These are phyloP conservation scores for Thunnus maccoyii DNA, from an alignment of 2,113 vertebrate species.

Conservation along the genomic window DNA sequence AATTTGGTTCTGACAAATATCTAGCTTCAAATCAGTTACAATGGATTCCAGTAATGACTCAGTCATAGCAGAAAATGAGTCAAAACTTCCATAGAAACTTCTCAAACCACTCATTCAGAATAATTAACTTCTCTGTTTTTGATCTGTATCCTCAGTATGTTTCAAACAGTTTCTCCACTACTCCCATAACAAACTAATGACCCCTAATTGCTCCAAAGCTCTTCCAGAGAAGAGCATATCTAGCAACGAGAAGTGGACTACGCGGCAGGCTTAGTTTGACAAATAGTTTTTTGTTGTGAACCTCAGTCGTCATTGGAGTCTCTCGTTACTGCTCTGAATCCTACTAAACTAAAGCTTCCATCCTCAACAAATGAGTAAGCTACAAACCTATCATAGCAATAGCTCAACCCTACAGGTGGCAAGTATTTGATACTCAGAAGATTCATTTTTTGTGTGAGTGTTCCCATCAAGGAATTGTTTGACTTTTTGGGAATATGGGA, in stretches of 20 bases:
- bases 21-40: not conserved
- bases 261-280: no score
- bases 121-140: not conserved
- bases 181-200: not conserved
- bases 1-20: not conserved
- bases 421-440: not conserved
- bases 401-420: not conserved
- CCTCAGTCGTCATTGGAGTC: no score
- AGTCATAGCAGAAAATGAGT: not conserved
- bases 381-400: no score
- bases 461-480: not conserved
- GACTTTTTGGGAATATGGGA: no score
- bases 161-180: not conserved
- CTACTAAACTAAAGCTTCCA: no score
- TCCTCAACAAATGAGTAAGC: no score
- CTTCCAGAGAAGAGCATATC: no score
- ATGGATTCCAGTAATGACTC: not conserved
- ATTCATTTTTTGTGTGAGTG: not conserved
- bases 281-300: no score
- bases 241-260: no score
- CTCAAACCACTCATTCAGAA: not conserved
- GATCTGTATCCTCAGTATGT: not conserved
- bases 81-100: no score
- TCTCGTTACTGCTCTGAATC: no score
- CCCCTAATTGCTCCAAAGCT: not conserved